Evolutionary conservation across 1,140 invertebrate genomes (phyloP).

Genomic region (Brachionus rubens): DNA sequence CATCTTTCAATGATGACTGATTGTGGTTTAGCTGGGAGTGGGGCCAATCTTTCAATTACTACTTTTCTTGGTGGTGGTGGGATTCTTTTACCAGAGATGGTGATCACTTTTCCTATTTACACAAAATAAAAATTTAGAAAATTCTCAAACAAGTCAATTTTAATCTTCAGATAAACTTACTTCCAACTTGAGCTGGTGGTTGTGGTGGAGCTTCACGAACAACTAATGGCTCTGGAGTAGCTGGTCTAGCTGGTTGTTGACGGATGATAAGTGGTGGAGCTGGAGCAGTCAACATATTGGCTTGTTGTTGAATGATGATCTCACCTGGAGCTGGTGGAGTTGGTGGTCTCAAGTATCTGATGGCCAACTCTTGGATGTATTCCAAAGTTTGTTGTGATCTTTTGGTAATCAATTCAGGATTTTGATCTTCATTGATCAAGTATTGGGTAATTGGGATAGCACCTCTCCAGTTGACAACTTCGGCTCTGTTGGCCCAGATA

Average conservation of each 20-base stretch:
- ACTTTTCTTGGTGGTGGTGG: constrained; percentile 47
- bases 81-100: constrained; percentile 2
- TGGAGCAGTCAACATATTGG: constrained; percentile 3
- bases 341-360: constrained; percentile 47
- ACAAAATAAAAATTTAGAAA: too few relatives aligned
- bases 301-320: constrained; percentile 35
- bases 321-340: constrained; percentile 47
- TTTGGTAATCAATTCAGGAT: constrained; percentile 42
- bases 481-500: constrained; percentile 37
- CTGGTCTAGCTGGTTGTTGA: constrained; percentile 44
- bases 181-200: constrained; percentile 44
- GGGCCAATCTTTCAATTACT: constrained; percentile 46
- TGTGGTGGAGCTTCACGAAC: constrained; percentile 47
- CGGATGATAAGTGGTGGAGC: constrained; percentile 47
- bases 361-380: constrained; percentile 44
- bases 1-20: constrained; percentile 46
- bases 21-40: constrained; percentile 45
- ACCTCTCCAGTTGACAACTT: constrained; percentile 46
- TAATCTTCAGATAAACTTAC: too few relatives aligned
- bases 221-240: constrained; percentile 44
- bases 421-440: constrained; percentile 42
- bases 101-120: constrained; percentile 43
- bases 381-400: neutral
- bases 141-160: too few relatives aligned
- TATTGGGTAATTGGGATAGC: constrained; percentile 42